Conservation (phyloP, 2,797 vertebrate species). For the Sciurus vulgaris region DNA sequence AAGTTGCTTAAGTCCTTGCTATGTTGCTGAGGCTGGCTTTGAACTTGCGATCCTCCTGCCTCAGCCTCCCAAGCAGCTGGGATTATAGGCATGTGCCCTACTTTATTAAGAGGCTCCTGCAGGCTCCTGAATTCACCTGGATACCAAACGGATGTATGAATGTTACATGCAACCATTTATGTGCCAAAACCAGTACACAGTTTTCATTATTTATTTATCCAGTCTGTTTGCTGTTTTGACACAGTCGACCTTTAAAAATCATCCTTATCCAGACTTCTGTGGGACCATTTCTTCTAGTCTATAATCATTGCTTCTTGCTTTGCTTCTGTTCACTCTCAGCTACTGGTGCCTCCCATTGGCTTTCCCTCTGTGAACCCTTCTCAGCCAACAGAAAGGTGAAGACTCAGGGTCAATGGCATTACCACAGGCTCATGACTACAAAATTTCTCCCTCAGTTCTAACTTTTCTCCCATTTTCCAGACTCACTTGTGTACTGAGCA, state of each 20-base stretch:
- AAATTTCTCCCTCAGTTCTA: background rate
- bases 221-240: background rate
- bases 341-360: background rate
- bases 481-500: background rate
- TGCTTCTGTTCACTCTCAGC: background rate
- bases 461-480: background rate
- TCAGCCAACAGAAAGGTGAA: background rate
- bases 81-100: too few species aligned
- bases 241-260: background rate
- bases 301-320: background rate
- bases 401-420: background rate
- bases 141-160: too few species aligned
- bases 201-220: background rate
- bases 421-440: background rate
- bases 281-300: background rate
- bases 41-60: too few species aligned
- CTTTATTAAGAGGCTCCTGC: too few species aligned
- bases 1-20: too few species aligned
- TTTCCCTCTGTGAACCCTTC: background rate
- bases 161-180: background rate
- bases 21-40: too few species aligned
- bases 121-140: background rate
- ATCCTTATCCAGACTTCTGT: background rate
- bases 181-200: background rate
- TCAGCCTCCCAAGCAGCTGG: too few species aligned